Evolutionary conservation across 1,140 invertebrate genomes (phyloP), one percentile per base, ranked within the genome.

Genomic region (Proctacanthus coquilletti): DNA sequence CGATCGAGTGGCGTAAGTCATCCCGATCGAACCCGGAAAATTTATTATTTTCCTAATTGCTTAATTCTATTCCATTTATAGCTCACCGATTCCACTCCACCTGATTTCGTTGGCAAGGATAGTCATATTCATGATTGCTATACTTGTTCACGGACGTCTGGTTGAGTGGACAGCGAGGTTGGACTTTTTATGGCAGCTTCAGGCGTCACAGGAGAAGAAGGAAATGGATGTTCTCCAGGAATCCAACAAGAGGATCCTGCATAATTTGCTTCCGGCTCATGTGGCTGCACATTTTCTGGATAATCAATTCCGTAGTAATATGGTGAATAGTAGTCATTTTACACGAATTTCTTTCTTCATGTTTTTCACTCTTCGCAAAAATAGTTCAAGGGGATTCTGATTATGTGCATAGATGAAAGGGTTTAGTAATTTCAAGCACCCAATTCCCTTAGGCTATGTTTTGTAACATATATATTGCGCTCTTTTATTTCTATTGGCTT

Each of bases 211-310:
- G 52, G 87, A 92, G 62, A 88, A 88, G 62, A 66, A 77, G 41
- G 87, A 91, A 60, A 89, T 92, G 80, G 83, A 88, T 49, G 80
- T 84, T n/a, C 60, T 92, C 40, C 85, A 84, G 52, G 72, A 77
- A 51, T 85, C 83, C 39, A 92, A 92, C 60, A 75, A 78, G 53
- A 65, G 84, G 45, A 91, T 95, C 49, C 63, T 95, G 21, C 89
- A 89, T 61, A 96, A 96, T 64, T 73, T 96, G 43, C 67, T 96
- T 25, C 91, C 91, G 5, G 74, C 81, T 36, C 88, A 93, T 64
- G 91, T 96, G 23, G 88, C 88, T 21, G 83, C 81, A 18, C 87
- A 94, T 63, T 95, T 58, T 36, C 66, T 95, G 35, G 83, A 86
- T 63, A 83, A 82, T 56, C 82, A 86, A 64, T 84, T 85, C 57